Conservation (phyloP, 2,113 vertebrate species). For the Manacus vitellinus region DNA sequence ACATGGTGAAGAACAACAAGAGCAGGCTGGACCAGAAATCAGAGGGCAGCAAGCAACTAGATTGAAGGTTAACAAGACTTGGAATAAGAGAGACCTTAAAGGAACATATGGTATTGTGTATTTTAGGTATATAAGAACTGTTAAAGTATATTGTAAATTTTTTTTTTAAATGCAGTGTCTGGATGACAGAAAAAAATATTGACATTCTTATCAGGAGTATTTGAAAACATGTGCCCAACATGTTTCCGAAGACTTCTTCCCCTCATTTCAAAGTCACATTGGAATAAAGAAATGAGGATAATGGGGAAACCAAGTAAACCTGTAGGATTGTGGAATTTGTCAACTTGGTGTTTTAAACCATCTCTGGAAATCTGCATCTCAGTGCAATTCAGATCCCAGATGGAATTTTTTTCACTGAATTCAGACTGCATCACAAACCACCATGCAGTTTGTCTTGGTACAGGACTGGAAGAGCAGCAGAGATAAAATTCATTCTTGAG, state of each 20-base stretch:
- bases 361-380: slow-evolving; percentile 49
- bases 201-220: slow-evolving; percentile 65
- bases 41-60: slow-evolving; percentile 87
- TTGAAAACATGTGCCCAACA: slow-evolving; percentile 61
- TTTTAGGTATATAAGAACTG: slow-evolving; percentile 64
- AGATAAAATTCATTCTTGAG: background rate
- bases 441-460: background rate
- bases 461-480: background rate
- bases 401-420: slow-evolving; percentile 18
- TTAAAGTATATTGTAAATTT: slow-evolving; percentile 68
- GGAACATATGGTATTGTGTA: slow-evolving; percentile 54
- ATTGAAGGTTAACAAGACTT: slow-evolving; percentile 70
- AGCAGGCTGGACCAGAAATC: slow-evolving; percentile 95
- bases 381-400: slow-evolving; percentile 31
- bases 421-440: background rate
- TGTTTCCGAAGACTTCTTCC: slow-evolving; percentile 69
- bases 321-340: slow-evolving; percentile 31
- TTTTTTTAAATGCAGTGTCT: slow-evolving; percentile 59
- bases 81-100: background rate
- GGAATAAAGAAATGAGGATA: slow-evolving; percentile 55
- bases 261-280: slow-evolving; percentile 45
- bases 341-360: background rate
- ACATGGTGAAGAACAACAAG: slow-evolving; percentile 99
- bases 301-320: slow-evolving; percentile 44
- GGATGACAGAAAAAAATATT: slow-evolving; percentile 67